Conservation (phyloP, 1,140 invertebrate species). For the Diorhabda sublineata region DNA sequence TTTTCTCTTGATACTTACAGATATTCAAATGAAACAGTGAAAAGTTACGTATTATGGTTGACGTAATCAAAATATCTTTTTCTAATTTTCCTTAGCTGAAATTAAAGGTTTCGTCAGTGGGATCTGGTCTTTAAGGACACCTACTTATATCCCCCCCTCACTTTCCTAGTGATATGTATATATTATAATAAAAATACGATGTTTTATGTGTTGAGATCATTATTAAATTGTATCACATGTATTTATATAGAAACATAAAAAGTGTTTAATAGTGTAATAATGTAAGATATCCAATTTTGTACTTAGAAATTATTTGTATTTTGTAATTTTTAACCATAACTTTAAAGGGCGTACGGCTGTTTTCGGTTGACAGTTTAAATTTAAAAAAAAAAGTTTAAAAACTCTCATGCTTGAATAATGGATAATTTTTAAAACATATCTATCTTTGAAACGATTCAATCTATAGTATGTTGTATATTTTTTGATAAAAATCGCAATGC, state of each 20-base stretch:
- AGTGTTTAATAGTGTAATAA: slow-evolving; percentile 41
- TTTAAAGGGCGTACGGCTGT: not conserved
- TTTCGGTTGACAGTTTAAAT: not conserved
- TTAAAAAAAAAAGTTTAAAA: too few species aligned
- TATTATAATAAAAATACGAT: slow-evolving; percentile 25
- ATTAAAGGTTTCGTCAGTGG: not conserved
- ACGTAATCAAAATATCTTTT: not conserved
- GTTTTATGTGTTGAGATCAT: slow-evolving; percentile 29
- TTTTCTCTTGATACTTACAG: too few species aligned
- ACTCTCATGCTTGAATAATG: too few species aligned
- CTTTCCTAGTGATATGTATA: slow-evolving; percentile 42
- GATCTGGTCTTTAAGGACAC: slow-evolving; percentile 2
- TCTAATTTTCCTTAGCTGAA: not conserved
- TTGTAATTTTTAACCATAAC: slow-evolving; percentile 30
- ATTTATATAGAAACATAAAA: slow-evolving; percentile 37
- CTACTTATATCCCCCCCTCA: slow-evolving; percentile 24
- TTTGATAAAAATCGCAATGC: too few species aligned
- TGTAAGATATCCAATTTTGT: slow-evolving; percentile 44
- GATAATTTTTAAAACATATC: too few species aligned
- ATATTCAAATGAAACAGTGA: too few species aligned
- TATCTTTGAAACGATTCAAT: too few species aligned
- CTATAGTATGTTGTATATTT: too few species aligned
- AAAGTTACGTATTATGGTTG: too few species aligned
- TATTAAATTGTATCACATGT: slow-evolving; percentile 40
- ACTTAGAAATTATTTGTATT: slow-evolving; percentile 41